A percentile compares a stretch with the other conserved stretches of the same genome.
Evolutionary conservation across 2,797 vertebrate genomes (phyloP).

Genomic region (Odontamblyopus lacepedii): DNA sequence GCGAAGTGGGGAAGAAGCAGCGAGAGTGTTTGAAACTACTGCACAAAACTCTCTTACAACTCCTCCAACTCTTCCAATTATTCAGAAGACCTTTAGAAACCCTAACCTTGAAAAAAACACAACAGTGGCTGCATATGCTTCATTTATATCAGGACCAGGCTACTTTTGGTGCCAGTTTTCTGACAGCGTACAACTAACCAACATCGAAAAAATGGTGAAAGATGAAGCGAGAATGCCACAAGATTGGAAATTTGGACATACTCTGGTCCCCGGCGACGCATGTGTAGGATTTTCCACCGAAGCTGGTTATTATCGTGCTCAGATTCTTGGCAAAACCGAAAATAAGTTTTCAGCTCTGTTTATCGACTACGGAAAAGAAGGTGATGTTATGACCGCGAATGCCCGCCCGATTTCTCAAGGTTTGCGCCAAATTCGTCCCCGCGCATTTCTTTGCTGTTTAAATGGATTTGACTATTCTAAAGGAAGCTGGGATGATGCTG

Average conservation of each 20-base stretch:
- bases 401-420: constrained; percentile 70
- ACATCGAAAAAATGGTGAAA: constrained; percentile 72
- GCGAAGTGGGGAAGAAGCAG: not conserved
- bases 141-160: constrained; percentile 78
- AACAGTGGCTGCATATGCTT: constrained; percentile 73
- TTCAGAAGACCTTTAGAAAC: constrained; percentile 28
- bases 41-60: not conserved
- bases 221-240: constrained; percentile 57
- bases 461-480: constrained; percentile 73
- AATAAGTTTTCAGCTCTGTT: constrained; percentile 66
- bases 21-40: not conserved
- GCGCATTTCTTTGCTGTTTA: constrained; percentile 83
- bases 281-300: constrained; percentile 82
- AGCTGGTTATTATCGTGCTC: constrained; percentile 82
- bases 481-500: constrained; percentile 76
- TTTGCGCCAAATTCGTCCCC: constrained; percentile 74
- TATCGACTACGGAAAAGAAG: constrained; percentile 85
- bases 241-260: constrained; percentile 9
- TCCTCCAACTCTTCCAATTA: not conserved
- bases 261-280: constrained; percentile 68
- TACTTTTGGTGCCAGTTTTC: constrained; percentile 88
- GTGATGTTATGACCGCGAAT: constrained; percentile 55
- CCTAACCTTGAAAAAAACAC: constrained; percentile 47
- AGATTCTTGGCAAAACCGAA: constrained; percentile 61
- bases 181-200: constrained; percentile 68